Conservation (phyloP, 2,797 vertebrate genomes). For the Acropternis orthonyx region DNA sequence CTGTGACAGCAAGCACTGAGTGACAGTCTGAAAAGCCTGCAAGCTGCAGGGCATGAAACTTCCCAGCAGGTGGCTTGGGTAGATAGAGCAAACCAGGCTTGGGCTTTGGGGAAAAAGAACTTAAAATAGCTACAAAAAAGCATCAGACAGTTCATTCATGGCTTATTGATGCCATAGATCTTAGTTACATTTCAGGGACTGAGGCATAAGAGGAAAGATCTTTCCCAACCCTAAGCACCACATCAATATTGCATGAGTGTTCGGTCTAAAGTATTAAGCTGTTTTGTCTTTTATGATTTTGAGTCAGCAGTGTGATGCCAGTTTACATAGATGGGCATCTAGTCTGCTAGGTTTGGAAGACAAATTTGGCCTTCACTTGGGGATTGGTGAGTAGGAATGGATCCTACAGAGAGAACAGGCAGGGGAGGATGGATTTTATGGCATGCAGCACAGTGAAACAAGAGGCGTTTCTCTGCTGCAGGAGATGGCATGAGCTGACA, state of each 20-base stretch:
- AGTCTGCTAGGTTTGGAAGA: background rate
- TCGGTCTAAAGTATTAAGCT: background rate
- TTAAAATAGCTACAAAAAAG: constrained; percentile 15
- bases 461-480: background rate
- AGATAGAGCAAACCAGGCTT: background rate
- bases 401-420: background rate
- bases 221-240: background rate
- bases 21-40: background rate
- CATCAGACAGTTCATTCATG: background rate
- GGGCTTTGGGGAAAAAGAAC: background rate
- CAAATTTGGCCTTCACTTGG: background rate
- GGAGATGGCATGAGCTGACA: background rate
- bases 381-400: background rate
- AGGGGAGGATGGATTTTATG: background rate
- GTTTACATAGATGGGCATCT: background rate
- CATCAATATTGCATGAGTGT: background rate
- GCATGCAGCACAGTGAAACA: background rate
- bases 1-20: background rate
- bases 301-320: background rate
- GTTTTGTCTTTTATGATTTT: background rate
- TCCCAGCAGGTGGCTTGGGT: constrained; percentile 41
- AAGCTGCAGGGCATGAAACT: background rate
- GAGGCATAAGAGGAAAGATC: background rate
- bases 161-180: constrained; percentile 10
- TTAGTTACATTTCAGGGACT: background rate